Evolutionary conservation across 2,797 vertebrate species (phyloP), one percentile per base, ranked within the genome.

Genomic region (Anabas testudineus): DNA sequence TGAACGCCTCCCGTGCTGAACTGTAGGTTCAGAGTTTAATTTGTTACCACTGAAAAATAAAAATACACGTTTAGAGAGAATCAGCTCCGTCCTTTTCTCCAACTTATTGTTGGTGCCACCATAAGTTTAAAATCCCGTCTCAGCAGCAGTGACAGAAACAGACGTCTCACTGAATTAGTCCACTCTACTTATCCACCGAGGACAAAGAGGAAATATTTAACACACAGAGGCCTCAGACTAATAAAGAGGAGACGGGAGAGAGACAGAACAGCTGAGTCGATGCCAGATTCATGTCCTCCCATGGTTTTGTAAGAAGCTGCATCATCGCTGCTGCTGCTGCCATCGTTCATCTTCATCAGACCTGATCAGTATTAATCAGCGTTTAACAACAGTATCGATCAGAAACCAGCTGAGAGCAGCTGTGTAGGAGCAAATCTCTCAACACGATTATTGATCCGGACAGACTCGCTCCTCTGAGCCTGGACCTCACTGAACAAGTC

Each of bases 401-500:
- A 1, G 26, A 15, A 13, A 28, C 8, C 9, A 28, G 39, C 55
- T 0, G 41, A 58, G 75, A 19, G 72, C n/a, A 79, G 65, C 72
- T 2, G 67, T 65, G 68, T 68, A 43, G 43, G 72, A 68, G 51
- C 61, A 66, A 79, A 60, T 30, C 52, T 67, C 67, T 57, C 67
- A 74, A 77, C 75, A 64, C 19, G 78, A 47, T 24, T 67, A 77
- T 72, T 34, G 81, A 84, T 67, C 65, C 26, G 66, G 69, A 52
- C 56, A 19, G 60, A n/a, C 4, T 18, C 12, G 22, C 49, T 57
- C 21, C 54, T 51, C 32, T 21, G 62, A 21, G 34, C 39, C 1
- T 0, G 46, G 49, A 67, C 64, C 58, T 47, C 51, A 5, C 66
- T 48, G 16, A 73, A 71, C 7, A 18, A 37, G 62, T 71, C 49